A percentile compares a stretch with the other conserved stretches of the same genome.
Evolutionary conservation across 2,888 invertebrate genomes (phyloP).

Genomic region (Pinctada fucata): DNA sequence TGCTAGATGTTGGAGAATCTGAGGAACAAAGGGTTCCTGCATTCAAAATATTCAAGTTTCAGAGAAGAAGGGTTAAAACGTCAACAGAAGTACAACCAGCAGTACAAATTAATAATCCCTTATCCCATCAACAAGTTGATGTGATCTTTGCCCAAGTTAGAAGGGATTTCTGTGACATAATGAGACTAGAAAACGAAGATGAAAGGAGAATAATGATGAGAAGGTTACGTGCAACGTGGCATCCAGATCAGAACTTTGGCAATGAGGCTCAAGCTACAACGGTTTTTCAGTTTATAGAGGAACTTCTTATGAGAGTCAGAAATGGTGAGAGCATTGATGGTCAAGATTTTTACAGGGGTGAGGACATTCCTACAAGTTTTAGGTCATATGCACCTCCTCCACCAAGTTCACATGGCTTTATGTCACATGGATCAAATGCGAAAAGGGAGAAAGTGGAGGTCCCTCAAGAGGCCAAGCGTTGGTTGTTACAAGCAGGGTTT

Average conservation of each 20-base stretch:
- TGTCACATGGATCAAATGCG: background rate
- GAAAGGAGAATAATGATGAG: background rate
- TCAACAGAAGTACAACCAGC: background rate
- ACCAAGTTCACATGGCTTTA: too few relatives aligned
- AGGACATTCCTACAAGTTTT: background rate
- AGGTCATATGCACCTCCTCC: background rate
- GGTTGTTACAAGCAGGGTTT: background rate
- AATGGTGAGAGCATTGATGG: conserved; percentile 1
- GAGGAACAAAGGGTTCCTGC: background rate
- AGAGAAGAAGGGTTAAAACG: background rate
- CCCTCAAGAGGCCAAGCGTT: background rate
- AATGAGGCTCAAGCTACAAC: background rate
- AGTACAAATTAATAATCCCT: background rate
- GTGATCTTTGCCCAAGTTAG: background rate
- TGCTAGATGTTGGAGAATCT: background rate
- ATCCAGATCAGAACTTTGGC: conserved; percentile 11
- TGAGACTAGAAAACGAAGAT: background rate
- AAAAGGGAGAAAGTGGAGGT: background rate
- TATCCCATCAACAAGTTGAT: background rate
- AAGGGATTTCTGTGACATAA: background rate
- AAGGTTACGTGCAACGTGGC: background rate
- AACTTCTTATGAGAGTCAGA: background rate
- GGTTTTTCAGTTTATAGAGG: conserved; percentile 3
- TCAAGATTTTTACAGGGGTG: background rate
- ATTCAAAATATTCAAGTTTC: background rate